Evolutionary conservation across 2,888 invertebrate genomes (phyloP), one percentile per base, ranked within the genome.

Genomic region (Chymomyza amoena): DNA sequence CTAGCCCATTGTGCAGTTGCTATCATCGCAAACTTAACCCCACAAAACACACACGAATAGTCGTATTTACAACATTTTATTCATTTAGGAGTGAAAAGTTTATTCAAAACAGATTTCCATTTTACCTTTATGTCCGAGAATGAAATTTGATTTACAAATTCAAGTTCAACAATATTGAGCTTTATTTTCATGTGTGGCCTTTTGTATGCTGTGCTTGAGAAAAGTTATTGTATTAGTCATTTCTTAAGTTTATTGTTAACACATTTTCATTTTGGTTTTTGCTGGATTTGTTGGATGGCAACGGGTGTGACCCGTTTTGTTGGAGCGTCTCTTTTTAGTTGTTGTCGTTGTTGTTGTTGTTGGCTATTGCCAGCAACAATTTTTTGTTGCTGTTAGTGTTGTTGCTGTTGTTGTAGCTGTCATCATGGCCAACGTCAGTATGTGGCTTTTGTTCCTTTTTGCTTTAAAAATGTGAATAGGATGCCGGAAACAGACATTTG

Each of bases 401-500:
- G 9, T 18, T 69, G 57, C 18, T 52, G n/a, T 15, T 59, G 60
- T 36, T 54, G 20, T 64, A 64, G 63, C 51, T 59, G 28, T 68
- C 68, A 65, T 64, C 69, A 69, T 66, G 70, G 67, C 51, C 65
- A 66, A 64, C 67, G 69, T 61, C 69, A 60, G 51, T 66, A 70
- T 57, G 72, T 57, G 64, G 70, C 80, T 72, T 72, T 78, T 79
- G 77, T 76, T 76, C 69, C 76, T 61, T 72, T 79, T 78, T 73
- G 36, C 75, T 73, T 73, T 74, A 75, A 67, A 78, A 77, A 73
- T 76, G 69, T 67, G 69, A 81, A 76, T 76, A 72, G 74, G 74
- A 64, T 66, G 74, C 72, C 77, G 81, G 81, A 81, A 79, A 77
- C 77, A 70, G 77, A 73, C 71, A 81, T 81, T 81, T 81, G 81